These are phyloP conservation scores for Pithys albifrons DNA, from an alignment of 2,113 vertebrate species.

Conservation along the genomic window DNA sequence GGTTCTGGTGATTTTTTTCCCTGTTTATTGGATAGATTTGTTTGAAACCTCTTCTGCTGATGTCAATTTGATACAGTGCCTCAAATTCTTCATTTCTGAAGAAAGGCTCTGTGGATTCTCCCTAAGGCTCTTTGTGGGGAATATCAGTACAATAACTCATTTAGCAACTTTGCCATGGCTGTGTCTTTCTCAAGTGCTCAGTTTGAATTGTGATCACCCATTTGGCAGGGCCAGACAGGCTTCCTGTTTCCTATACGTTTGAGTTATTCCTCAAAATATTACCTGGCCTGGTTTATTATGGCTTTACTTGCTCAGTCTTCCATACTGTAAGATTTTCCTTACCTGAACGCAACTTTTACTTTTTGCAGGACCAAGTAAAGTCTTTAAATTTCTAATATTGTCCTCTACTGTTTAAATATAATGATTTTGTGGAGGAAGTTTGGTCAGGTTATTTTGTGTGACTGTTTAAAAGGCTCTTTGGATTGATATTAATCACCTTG, in stretches of 20 bases:
- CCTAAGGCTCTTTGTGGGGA: background rate
- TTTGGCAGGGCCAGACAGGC: background rate
- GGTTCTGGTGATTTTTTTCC: constrained; percentile 24
- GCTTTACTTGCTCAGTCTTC: background rate
- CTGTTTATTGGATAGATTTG: constrained; percentile 22
- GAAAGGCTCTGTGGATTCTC: background rate
- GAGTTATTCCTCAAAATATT: background rate
- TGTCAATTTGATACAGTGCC: background rate
- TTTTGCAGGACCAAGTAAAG: background rate
- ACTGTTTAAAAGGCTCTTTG: background rate
- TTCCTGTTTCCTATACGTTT: background rate
- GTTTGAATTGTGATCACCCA: background rate
- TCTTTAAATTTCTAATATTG: background rate
- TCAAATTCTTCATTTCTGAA: background rate
- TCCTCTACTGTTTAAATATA: background rate
- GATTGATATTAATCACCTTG: background rate
- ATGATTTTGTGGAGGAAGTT: background rate
- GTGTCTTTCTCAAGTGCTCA: background rate
- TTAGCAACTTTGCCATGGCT: background rate
- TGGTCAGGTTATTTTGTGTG: accelerated
- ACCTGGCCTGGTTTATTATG: background rate
- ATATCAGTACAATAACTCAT: background rate
- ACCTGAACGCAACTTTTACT: background rate
- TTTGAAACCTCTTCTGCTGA: constrained; percentile 45
- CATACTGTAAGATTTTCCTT: background rate